A percentile compares a stretch with the other conserved stretches of the same genome.
phyloP scores from a whole-genome alignment of 1,140 invertebrate genomes.

The Diplogasteroides magnus region DNA sequence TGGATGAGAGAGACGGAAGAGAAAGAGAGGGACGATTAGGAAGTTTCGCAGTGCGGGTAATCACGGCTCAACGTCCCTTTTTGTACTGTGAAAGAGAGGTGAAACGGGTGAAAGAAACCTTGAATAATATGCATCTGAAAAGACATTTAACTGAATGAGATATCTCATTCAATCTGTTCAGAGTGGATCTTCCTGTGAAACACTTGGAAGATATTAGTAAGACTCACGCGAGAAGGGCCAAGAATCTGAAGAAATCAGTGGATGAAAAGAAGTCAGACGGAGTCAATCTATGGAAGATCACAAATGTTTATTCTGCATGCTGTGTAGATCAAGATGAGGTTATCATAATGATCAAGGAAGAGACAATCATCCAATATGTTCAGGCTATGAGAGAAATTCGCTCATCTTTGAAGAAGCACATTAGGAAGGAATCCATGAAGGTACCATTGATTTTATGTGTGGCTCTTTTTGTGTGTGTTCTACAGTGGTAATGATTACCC shows the following conservation, averaged over 20 bases:
- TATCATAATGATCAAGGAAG: neutral
- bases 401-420: neutral
- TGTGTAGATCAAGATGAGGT: neutral
- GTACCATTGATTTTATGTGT: too few species aligned
- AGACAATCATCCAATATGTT: neutral
- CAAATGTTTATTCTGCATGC: neutral
- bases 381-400: neutral
- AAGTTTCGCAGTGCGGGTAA: too few species aligned
- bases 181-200: neutral
- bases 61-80: too few species aligned
- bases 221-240: neutral
- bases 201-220: neutral
- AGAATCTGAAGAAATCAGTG: neutral
- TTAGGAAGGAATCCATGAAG: neutral
- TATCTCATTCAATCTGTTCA: neutral
- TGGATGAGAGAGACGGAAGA: too few species aligned
- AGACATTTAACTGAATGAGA: too few species aligned
- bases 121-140: too few species aligned
- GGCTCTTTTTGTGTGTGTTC: too few species aligned
- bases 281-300: neutral
- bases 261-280: neutral
- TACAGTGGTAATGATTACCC: too few species aligned
- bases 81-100: neutral
- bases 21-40: too few species aligned
- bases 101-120: neutral